Evolutionary conservation across 2,888 invertebrate species (phyloP).

Genomic region (Dioctria rufipes): DNA sequence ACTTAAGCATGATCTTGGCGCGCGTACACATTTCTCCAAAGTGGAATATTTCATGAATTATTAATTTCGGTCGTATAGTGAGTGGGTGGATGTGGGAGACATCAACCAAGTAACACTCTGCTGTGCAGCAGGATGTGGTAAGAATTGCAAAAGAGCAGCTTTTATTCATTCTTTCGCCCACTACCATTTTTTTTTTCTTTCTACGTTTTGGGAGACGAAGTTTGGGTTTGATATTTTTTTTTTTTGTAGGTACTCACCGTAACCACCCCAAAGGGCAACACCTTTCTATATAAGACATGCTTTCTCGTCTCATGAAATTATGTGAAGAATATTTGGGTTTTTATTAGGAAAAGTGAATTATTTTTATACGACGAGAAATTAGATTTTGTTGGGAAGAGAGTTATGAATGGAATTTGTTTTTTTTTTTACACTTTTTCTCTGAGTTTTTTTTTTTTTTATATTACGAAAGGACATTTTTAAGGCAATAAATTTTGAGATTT

Average conservation of each 20-base stretch:
- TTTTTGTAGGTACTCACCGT: background rate
- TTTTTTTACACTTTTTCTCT: background rate
- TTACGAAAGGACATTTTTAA: background rate
- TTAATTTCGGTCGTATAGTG: conserved; percentile 22
- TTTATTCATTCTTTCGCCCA: background rate
- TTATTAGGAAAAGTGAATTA: background rate
- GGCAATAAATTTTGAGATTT: too few species aligned
- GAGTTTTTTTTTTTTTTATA: background rate
- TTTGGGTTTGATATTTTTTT: background rate
- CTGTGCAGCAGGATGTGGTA: conserved; percentile 27
- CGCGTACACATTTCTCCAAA: conserved; percentile 19
- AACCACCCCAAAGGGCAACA: background rate
- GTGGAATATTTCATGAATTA: conserved; percentile 44
- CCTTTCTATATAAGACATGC: background rate
- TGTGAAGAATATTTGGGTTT: background rate
- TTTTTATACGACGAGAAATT: background rate
- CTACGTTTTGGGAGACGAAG: background rate
- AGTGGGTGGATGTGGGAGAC: background rate
- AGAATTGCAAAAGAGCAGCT: conserved; percentile 28
- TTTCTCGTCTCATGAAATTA: conserved; percentile 4
- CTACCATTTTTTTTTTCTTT: background rate
- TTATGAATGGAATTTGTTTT: conserved; percentile 1
- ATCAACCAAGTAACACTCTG: background rate
- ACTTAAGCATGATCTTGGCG: conserved; percentile 1
- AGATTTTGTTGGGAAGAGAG: background rate